Evolutionary conservation across 2,113 vertebrate species (phyloP).

Genomic region (Calcarius ornatus): DNA sequence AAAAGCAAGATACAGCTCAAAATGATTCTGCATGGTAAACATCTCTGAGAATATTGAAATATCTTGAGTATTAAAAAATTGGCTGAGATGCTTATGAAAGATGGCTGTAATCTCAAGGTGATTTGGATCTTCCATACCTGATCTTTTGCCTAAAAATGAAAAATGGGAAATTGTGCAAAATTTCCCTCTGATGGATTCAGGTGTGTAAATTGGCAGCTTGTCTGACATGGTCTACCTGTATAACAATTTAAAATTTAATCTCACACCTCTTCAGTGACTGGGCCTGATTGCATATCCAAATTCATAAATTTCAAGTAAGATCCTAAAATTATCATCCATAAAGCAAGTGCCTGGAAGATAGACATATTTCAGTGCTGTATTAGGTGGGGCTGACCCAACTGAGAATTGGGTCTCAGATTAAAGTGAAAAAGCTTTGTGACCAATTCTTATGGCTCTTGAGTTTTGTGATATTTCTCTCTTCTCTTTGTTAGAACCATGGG

Average conservation of each 20-base stretch:
- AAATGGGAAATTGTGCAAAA: not conserved
- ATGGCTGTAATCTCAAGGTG: not conserved
- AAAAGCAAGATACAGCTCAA: not conserved
- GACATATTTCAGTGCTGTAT: not conserved
- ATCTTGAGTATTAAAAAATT: not conserved
- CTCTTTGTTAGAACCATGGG: not conserved
- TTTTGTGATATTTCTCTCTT: not conserved
- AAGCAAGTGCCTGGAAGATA: not conserved
- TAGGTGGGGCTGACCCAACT: not conserved
- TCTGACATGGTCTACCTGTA: not conserved
- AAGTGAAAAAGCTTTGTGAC: not conserved
- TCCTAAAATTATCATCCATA: not conserved
- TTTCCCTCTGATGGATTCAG: not conserved
- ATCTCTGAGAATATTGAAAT: not conserved
- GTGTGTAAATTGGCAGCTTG: not conserved
- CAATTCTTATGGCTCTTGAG: accelerated
- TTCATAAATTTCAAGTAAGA: not conserved
- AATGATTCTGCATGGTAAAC: not conserved
- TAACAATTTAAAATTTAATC: not conserved
- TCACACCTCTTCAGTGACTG: not conserved
- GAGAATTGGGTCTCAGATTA: not conserved
- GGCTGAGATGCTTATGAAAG: not conserved
- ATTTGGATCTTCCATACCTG: not conserved
- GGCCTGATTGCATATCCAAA: not conserved
- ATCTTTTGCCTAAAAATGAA: not conserved